Percentiles rank a stretch among this genome's conserved stretches.
Conservation (phyloP, 2,797 vertebrate genomes). For the Eutrigla gurnardus region DNA sequence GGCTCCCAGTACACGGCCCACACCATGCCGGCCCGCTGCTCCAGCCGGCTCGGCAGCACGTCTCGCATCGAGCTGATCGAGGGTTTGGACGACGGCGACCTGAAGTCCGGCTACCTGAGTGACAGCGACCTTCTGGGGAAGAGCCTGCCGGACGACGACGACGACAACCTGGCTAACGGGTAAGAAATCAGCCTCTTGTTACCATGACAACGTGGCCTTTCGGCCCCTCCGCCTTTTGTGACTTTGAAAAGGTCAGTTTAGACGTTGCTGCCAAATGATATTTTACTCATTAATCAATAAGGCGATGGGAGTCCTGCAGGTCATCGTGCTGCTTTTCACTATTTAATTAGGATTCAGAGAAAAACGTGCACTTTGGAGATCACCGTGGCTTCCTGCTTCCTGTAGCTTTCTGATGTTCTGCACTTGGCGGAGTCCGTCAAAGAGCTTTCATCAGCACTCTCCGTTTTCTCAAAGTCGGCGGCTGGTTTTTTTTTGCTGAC, state of each 20-base stretch:
- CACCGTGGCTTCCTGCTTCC: slow-evolving; percentile 17
- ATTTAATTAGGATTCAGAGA: background rate
- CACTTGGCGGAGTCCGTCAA: slow-evolving; percentile 34
- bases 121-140: slow-evolving; percentile 95
- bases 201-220: slow-evolving; percentile 29
- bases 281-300: slow-evolving; percentile 15
- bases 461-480: slow-evolving; percentile 40
- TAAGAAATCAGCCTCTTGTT: slow-evolving; percentile 75
- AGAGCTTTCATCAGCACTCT: slow-evolving; percentile 56
- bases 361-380: slow-evolving; percentile 4
- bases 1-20: slow-evolving; percentile 90
- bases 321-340: background rate
- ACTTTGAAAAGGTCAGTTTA: slow-evolving; percentile 43
- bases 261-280: background rate
- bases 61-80: slow-evolving; percentile 95
- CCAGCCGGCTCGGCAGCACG: slow-evolving; percentile 91
- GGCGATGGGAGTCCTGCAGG: background rate
- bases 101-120: slow-evolving; percentile 96
- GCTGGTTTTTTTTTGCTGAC: slow-evolving; percentile 50
- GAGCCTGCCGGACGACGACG: slow-evolving; percentile 92
- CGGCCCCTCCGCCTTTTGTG: background rate
- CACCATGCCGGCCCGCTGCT: slow-evolving; percentile 96
- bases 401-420: slow-evolving; percentile 30
- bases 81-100: slow-evolving; percentile 88
- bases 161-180: slow-evolving; percentile 96